Evolutionary conservation across 2,888 invertebrate species (phyloP).

Genomic region (Temnothorax ravouxi): DNA sequence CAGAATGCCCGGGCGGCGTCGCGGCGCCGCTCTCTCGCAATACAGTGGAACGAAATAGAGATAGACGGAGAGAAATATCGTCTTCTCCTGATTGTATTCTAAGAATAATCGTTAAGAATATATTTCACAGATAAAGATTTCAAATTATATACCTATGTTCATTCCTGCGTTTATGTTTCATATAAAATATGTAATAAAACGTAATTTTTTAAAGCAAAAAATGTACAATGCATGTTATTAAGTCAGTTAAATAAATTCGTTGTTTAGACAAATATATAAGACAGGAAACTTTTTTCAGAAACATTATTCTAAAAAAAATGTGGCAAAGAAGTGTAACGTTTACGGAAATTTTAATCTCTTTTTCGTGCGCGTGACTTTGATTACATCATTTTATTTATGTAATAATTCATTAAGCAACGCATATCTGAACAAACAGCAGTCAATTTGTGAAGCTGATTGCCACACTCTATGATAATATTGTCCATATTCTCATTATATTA

Average conservation of each 20-base stretch:
- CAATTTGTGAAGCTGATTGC: neutral
- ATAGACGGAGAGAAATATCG: constrained; percentile 16
- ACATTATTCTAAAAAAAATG: neutral
- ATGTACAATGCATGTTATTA: neutral
- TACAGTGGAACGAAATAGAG: constrained; percentile 25
- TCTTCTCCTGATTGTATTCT: neutral
- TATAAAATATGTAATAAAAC: neutral
- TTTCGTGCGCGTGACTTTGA: neutral
- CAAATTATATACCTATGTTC: neutral
- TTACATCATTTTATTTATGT: neutral
- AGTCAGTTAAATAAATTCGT: constrained; percentile 3
- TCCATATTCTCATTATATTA: neutral
- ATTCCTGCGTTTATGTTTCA: neutral
- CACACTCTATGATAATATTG: neutral
- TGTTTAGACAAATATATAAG: neutral
- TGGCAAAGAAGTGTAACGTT: neutral
- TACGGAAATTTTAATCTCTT: neutral
- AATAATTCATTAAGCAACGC: constrained; percentile 7
- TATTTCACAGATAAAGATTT: neutral
- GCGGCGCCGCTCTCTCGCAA: constrained; percentile 73
- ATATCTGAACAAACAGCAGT: neutral
- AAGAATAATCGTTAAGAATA: constrained; percentile 12
- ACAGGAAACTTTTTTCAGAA: neutral
- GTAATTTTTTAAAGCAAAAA: neutral
- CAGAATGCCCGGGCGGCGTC: constrained; percentile 76